Evolutionary conservation across 2,797 vertebrate species (phyloP), one percentile per base, ranked within the genome.

Genomic region (Gastrophryne carolinensis): DNA sequence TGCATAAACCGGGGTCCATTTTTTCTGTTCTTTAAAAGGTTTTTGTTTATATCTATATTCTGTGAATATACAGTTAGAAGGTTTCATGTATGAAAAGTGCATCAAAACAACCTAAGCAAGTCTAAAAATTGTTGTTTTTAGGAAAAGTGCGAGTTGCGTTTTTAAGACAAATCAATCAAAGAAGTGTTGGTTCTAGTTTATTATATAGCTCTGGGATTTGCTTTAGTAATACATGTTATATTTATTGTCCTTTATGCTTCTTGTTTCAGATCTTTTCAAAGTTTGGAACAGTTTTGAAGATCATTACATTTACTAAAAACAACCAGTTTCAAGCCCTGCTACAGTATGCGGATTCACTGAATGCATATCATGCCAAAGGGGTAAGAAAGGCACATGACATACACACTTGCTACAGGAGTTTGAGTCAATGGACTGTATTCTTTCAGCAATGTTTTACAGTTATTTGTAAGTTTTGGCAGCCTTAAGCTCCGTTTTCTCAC

Each of bases 261-360:
- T 9, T 69, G 79, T 86, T 57, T 61, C 79, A 94, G 94, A 84
- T 94, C 83, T 95, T 95, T 84, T 94, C 89, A 63, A 92, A 87
- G 82, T 95, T 88, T 89, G 94, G 94, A 78, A 84, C 84, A 2
- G 89, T 95, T 37, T 81, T 93, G 86, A 95, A 90, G 88, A 94
- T 95, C 83, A 84, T 95, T 72, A 93, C 82, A 10, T 95, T 95
- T 83, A 91, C 81, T 79, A 95, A 87, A 85, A 92, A 92, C 82
- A 90, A 90, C 85, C 87, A 91, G 1, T 93, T 94, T 80, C 93
- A 95, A 81, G 89, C 88, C 75, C 86, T 95, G 85, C 88, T 95
- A 35, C 90, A 95, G 27, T 95, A 90, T 87, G 81, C 89, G 82
- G 90, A 94, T 72, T 82, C 90, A 78, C 4, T 63, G 47, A 87